These are phyloP conservation scores for Mastomys coucha DNA, from an alignment of 2,113 vertebrate genomes.

Conservation along the genomic window DNA sequence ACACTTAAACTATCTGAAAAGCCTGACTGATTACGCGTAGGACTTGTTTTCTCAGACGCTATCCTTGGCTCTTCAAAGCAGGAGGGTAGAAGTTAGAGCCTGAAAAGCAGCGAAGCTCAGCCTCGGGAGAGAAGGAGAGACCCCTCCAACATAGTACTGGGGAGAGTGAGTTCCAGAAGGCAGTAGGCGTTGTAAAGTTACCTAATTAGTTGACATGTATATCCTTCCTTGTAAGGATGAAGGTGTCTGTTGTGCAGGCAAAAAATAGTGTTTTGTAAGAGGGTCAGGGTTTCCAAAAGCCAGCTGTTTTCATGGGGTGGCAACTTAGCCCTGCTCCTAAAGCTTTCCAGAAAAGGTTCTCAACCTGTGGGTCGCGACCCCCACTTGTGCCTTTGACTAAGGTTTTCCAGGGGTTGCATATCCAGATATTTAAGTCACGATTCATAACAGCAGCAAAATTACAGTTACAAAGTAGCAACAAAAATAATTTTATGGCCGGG, in stretches of 20 bases:
- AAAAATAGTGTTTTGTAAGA: neutral
- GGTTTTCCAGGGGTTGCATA: neutral
- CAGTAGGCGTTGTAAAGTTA: neutral
- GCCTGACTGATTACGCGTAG: fast-evolving
- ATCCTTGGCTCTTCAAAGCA: neutral
- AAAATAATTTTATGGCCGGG: neutral
- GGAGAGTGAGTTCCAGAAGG: neutral
- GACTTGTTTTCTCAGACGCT: neutral
- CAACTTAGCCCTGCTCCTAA: neutral
- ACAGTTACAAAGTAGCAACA: neutral
- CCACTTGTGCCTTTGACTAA: neutral
- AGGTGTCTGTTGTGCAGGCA: neutral
- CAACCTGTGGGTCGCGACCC: neutral
- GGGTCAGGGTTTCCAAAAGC: neutral
- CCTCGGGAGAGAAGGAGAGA: neutral
- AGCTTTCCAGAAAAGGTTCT: neutral
- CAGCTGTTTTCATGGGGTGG: neutral
- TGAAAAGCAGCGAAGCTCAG: too few relatives aligned
- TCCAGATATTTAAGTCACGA: neutral
- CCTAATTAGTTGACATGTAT: neutral
- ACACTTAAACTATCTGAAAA: neutral
- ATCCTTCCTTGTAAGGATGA: neutral
- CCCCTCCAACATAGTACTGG: neutral
- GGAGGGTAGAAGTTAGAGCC: neutral
- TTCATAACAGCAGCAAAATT: neutral